phyloP scores from a whole-genome alignment of 2,113 vertebrate genomes.

The Phalacrocorax aristotelis region DNA sequence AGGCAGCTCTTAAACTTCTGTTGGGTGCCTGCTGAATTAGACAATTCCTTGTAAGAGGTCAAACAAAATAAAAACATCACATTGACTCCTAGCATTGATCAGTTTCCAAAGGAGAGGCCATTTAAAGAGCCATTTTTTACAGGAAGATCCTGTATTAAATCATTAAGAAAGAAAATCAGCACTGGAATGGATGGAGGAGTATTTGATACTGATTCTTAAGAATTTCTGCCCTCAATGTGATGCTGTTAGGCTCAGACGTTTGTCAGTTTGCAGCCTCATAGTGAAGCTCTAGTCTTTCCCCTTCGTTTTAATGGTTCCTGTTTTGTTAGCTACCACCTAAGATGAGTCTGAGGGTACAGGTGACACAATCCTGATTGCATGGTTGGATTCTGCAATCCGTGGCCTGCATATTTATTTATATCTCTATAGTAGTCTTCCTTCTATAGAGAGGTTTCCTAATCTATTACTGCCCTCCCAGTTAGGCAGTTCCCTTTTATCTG shows the following conservation, averaged over 20 bases:
- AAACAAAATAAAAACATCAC: neutral
- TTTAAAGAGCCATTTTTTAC: neutral
- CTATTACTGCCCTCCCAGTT: neutral
- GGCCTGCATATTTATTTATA: neutral
- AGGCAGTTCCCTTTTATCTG: neutral
- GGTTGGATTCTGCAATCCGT: neutral
- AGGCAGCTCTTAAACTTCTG: neutral
- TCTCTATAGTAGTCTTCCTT: neutral
- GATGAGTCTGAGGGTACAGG: neutral
- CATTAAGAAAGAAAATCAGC: neutral
- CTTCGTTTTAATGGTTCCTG: neutral
- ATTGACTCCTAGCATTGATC: neutral
- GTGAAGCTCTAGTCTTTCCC: neutral
- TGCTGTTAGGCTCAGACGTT: neutral
- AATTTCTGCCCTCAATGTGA: neutral
- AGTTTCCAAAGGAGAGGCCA: neutral
- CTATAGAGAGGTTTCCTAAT: neutral
- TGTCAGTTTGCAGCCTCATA: neutral
- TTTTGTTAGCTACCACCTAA: neutral
- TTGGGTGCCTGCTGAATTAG: neutral
- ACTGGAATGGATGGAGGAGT: neutral
- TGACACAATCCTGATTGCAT: neutral
- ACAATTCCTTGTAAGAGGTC: neutral
- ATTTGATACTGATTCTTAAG: neutral
- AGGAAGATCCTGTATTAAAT: neutral